Percentiles rank a stretch among this genome's conserved stretches.
Evolutionary conservation across 2,888 invertebrate species (phyloP).

Genomic region (Microctonus hyperodae): DNA sequence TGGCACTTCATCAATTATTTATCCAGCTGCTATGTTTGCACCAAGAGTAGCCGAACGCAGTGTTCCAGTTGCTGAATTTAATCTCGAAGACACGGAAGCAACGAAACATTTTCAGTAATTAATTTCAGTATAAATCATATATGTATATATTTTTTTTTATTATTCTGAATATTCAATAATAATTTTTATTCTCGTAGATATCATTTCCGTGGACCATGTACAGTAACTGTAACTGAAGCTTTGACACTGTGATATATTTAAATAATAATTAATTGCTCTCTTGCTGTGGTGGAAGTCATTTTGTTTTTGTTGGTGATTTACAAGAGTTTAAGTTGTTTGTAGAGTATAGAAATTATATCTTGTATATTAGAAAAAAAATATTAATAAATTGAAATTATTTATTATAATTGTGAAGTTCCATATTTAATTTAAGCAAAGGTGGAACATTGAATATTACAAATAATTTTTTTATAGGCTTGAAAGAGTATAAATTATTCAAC

Average conservation of each 20-base stretch:
- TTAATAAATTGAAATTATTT: neutral
- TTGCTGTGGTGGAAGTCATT: neutral
- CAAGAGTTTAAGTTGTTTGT: neutral
- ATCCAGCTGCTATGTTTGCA: constrained; percentile 89
- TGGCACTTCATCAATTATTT: constrained; percentile 87
- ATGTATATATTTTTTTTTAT: neutral
- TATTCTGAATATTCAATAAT: neutral
- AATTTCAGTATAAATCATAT: too few species aligned
- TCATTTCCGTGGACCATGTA: constrained; percentile 69
- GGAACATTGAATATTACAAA: too few species aligned
- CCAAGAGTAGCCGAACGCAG: constrained; percentile 77
- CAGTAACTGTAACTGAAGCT: constrained; percentile 65
- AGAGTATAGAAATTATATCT: neutral
- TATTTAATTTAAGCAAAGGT: too few species aligned
- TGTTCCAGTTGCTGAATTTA: constrained; percentile 79
- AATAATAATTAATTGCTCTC: neutral
- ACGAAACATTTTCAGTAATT: constrained; percentile 66
- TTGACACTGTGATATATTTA: constrained; percentile 49
- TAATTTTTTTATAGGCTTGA: too few species aligned
- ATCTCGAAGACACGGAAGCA: constrained; percentile 68
- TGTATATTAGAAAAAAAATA: neutral
- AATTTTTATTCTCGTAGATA: constrained; percentile 61
- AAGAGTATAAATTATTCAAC: constrained; percentile 5
- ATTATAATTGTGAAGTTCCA: neutral
- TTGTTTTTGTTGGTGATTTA: neutral